phyloP scores from a whole-genome alignment of 2,113 vertebrate genomes.

The Typhlomys cinereus region DNA sequence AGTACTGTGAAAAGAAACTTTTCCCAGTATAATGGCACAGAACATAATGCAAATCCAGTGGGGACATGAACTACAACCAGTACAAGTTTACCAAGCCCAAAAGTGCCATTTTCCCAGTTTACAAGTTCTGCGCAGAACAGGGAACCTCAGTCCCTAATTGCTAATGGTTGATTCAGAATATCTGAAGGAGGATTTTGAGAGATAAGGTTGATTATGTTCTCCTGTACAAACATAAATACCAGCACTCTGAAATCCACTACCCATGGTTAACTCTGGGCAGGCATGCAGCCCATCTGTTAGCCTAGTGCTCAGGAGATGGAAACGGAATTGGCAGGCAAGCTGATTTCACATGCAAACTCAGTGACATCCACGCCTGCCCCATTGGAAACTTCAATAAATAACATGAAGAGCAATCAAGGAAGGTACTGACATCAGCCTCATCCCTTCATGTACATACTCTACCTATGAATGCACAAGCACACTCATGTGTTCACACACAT shows the following conservation, averaged over 20 bases:
- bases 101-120: too few relatives aligned
- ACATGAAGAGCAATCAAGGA: too few relatives aligned
- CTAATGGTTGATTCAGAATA: background rate
- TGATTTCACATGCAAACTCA: too few relatives aligned
- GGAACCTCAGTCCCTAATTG: background rate
- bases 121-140: background rate
- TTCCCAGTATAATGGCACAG: background rate
- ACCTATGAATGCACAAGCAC: too few relatives aligned
- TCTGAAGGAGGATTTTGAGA: too few relatives aligned
- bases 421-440: background rate
- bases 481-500: background rate
- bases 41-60: background rate
- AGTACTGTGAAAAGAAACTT: fast-evolving
- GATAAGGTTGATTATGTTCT: too few relatives aligned
- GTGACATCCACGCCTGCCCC: too few relatives aligned
- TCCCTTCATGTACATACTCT: background rate
- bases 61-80: background rate
- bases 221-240: background rate
- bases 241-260: background rate
- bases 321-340: background rate
- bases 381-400: background rate
- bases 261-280: background rate
- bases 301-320: background rate
- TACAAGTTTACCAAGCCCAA: background rate
- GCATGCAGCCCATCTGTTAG: too few relatives aligned